Percentiles rank a stretch among this genome's conserved stretches.
Conservation (phyloP, 2,888 invertebrate species). For the Drosophila trichaetosa region DNA sequence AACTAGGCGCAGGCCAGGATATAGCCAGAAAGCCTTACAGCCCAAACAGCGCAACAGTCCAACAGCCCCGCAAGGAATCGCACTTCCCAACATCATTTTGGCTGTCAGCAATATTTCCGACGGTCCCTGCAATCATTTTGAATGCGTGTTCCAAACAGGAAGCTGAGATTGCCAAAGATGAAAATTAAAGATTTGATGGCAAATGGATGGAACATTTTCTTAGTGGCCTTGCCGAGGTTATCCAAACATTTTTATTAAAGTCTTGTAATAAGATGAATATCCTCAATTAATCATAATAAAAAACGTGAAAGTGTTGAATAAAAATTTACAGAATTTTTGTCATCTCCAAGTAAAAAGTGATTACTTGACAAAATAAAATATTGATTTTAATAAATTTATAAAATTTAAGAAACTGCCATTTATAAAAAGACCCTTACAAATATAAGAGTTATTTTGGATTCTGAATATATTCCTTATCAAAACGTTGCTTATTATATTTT, state of each 20-base stretch:
- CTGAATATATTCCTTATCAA: background rate
- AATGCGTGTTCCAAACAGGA: constrained; percentile 30
- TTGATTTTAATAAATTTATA: background rate
- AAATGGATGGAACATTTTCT: constrained; percentile 22
- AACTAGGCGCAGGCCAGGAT: constrained; percentile 47
- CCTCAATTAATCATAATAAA: background rate
- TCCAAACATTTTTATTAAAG: background rate
- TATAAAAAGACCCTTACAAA: rapidly evolving
- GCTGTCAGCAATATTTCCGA: constrained; percentile 55
- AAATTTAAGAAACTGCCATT: background rate
- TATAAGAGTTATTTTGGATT: background rate
- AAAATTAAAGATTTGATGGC: constrained; percentile 70
- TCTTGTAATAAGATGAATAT: background rate
- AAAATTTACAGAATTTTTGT: background rate
- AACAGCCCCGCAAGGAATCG: constrained; percentile 54
- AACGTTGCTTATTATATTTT: background rate
- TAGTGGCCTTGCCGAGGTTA: constrained; percentile 2
- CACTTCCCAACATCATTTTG: constrained; percentile 34
- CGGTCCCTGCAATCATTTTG: constrained; percentile 35
- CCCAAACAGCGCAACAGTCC: constrained; percentile 11
- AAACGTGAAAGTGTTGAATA: background rate
- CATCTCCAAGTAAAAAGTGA: background rate
- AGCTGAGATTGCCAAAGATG: constrained; percentile 73
- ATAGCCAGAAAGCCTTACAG: background rate
- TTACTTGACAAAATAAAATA: background rate